A percentile compares a stretch with the other conserved stretches of the same genome.
Evolutionary conservation across 2,113 vertebrate genomes (phyloP).

Genomic region (Eupsittula cactorum): DNA sequence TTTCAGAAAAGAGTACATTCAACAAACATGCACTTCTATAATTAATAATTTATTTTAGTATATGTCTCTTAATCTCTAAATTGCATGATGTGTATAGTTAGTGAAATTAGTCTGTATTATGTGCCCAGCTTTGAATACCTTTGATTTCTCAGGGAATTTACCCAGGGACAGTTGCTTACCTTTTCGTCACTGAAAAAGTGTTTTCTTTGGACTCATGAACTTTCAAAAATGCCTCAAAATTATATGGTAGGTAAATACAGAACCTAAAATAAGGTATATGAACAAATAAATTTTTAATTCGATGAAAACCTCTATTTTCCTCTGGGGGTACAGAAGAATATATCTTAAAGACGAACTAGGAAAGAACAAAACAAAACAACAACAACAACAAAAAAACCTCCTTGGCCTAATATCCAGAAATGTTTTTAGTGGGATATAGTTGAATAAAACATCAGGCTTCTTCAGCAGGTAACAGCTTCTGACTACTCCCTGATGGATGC

Average conservation of each 20-base stretch:
- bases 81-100: not conserved
- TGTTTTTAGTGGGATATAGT: conserved; percentile 48
- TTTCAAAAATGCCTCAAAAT: not conserved
- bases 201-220: not conserved
- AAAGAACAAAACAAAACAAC: not conserved
- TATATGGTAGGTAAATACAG: not conserved
- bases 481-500: conserved; percentile 66
- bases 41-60: not conserved
- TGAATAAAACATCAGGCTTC: conserved; percentile 77
- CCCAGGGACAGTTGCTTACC: not conserved
- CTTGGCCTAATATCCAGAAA: conserved; percentile 60
- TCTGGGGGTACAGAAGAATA: not conserved
- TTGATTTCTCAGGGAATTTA: not conserved
- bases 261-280: not conserved
- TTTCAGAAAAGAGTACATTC: not conserved
- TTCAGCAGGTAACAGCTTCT: conserved; percentile 64
- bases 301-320: not conserved
- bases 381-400: not conserved
- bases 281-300: not conserved
- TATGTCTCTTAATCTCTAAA: not conserved
- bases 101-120: not conserved
- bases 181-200: not conserved
- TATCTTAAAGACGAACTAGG: not conserved
- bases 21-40: not conserved
- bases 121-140: not conserved